Base-by-base conservation (phyloP, 2,888 invertebrate species). In the Drosophila meridiana region DNA sequence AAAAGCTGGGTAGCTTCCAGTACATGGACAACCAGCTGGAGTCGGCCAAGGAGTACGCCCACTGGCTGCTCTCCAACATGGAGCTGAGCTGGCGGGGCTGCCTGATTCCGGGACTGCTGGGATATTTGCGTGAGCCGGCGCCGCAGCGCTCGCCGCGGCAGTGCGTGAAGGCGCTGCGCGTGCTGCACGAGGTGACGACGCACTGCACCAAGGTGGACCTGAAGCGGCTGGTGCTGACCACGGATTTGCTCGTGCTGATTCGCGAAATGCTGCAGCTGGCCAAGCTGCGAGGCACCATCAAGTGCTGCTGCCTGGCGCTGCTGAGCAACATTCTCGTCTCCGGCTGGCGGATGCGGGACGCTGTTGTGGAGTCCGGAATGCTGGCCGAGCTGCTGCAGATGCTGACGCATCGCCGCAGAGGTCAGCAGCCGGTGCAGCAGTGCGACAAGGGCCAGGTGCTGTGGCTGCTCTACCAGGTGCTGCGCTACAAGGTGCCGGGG, bases 381-480 rank as follows among this genome's bases (percentile, higher is more conserved):
- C 47, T 79, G 0, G 0, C 13, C 2, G 73, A 73, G 52, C n/a
- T 80, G 20, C 36, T 80, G n/a, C 48, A 28, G 2, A 36, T 78
- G 14, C 36, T 78, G 20, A 30, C n/a, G 2, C 26, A 59, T 0
- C 60, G 56, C 0, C 36, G 58, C 0, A 38, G 13, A 5, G 42
- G 47, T 3, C 56, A 69, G 14, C 64, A 57, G 20, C 55, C 52
- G 30, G 5, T 43, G 9, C n/a, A 65, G 13, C 4, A 43, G 5
- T 57, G 60, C 3, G 36, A 9, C 20, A 55, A 55, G 47, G 73
- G 76, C 0, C 80, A 80, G 34, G 57, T 79, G 7, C 11, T 79
- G 1, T 73, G 80, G 80, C 58, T 80, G 63, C 67, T 80, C 20
- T 80, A 80, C 9, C 83, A 80, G 26, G 63, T 82, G 48, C 14